These are phyloP conservation scores for Arnoldichthys spilopterus DNA, from an alignment of 2,797 vertebrate genomes.

Conservation along the genomic window DNA sequence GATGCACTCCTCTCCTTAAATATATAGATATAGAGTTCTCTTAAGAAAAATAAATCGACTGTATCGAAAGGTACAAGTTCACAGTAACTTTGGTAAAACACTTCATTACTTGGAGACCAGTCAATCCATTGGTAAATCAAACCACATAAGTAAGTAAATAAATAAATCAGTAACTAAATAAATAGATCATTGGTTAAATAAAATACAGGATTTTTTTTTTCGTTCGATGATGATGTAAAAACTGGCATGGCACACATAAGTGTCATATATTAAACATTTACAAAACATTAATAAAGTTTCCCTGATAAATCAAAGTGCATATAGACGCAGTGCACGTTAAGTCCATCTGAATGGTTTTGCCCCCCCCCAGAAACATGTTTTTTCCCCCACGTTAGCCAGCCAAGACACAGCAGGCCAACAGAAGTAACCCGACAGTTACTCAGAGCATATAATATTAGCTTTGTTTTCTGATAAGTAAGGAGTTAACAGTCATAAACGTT, in stretches of 20 bases:
- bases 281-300: slow-evolving; percentile 99
- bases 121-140: slow-evolving; percentile 78
- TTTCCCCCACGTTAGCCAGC: slow-evolving; percentile 76
- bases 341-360: slow-evolving; percentile 87
- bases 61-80: slow-evolving; percentile 93
- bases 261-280: slow-evolving; percentile 98
- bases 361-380: slow-evolving; percentile 63
- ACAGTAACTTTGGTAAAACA: slow-evolving; percentile 99
- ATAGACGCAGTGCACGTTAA: slow-evolving; percentile 94
- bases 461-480: slow-evolving; percentile 81
- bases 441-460: slow-evolving; percentile 87
- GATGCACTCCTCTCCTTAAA: slow-evolving; percentile 81
- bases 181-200: slow-evolving; percentile 75
- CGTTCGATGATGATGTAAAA: slow-evolving; percentile 86
- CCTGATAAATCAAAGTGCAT: slow-evolving; percentile 99
- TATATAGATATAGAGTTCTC: slow-evolving; percentile 82
- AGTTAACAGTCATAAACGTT: slow-evolving; percentile 98
- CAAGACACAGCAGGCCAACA: slow-evolving; percentile 84
- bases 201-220: slow-evolving; percentile 75
- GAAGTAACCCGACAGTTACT: slow-evolving; percentile 92
- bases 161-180: slow-evolving; percentile 69
- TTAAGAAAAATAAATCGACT: slow-evolving; percentile 91
- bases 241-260: slow-evolving; percentile 91
- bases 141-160: slow-evolving; percentile 76
- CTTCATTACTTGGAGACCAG: slow-evolving; percentile 87